phyloP scores from a whole-genome alignment of 1,140 invertebrate genomes.

The Leptinotarsa texana region DNA sequence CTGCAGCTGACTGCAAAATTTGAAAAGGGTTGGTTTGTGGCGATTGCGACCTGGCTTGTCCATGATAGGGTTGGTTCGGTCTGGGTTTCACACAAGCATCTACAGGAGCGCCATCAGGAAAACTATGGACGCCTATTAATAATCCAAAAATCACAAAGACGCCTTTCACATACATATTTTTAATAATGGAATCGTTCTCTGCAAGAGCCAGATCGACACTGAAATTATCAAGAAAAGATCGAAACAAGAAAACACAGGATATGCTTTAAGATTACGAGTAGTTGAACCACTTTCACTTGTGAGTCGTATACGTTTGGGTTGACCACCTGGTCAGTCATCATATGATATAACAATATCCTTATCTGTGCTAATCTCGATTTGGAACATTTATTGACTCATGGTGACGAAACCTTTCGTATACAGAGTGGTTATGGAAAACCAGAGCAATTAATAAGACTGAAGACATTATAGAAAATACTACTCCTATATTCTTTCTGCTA shows the following conservation, averaged over 20 bases:
- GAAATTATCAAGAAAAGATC: background rate
- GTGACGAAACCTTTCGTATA: background rate
- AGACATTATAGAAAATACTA: no score
- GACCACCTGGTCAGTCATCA: background rate
- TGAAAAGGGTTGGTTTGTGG: slow-evolving; percentile 66
- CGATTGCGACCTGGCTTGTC: slow-evolving; percentile 67
- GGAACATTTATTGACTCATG: background rate
- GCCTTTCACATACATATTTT: slow-evolving; percentile 3
- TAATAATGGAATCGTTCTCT: background rate
- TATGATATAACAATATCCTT: background rate
- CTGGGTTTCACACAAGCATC: slow-evolving; percentile 75
- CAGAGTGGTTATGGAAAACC: no score
- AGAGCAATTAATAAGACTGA: no score
- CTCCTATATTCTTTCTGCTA: no score
- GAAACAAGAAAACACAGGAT: slow-evolving; percentile 1
- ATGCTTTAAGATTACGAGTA: background rate
- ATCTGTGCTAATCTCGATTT: background rate
- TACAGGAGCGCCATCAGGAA: slow-evolving; percentile 77
- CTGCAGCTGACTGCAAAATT: slow-evolving; percentile 64
- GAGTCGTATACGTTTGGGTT: background rate
- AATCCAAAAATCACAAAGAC: slow-evolving; percentile 28
- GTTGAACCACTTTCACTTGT: slow-evolving; percentile 1
- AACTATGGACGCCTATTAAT: slow-evolving; percentile 52
- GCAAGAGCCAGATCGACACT: slow-evolving; percentile 12
- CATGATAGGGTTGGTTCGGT: slow-evolving; percentile 75